Base-by-base conservation (phyloP, 2,888 invertebrate genomes). In the Listrodromus nycthemerus region DNA sequence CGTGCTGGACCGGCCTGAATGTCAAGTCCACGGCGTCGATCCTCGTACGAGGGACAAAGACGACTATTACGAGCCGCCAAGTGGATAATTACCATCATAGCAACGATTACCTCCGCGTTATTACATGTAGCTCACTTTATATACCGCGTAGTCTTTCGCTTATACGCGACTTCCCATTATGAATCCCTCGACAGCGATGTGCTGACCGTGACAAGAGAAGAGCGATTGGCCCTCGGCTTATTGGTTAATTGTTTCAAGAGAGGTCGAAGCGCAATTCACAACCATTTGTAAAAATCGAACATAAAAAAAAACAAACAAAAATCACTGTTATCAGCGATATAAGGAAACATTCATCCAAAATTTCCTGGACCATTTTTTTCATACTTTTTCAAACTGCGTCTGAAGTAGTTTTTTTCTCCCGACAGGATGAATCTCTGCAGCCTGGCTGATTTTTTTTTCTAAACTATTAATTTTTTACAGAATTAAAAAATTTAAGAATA, bases 51-150 rank as follows among this genome's bases (percentile, higher is more conserved):
- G 69, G 76, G 61, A 69, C 50, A 37, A 73, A 63, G 79, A 79
- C 79, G 79, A 66, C 85, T 86, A 90, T 89, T 89, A 88, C 86
- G 83, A 84, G 85, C 86, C 86, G 88, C 85, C 90, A 91, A 91
- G 87, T 90, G 89, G 86, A 88, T 90, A 91, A 91, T 91, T 91
- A 90, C 85, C 85, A 41, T 70, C 50, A 61, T 27, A 19, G 83
- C 85, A 83, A 89, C 84, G 89, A 90, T 90, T 91, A 91, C 87
- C 87, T 83, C 74, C 84, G 69, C 80, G n/a, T 48, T 55, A 73
- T 80, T 81, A 69, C 71, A 70, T 79, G 71, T 50, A 19, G 37
- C 65, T 21, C 66, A 33, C 55, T 45, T 37, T 6, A 33, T 61
- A 30, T 24, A 69, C 61, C 5, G 27, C 30, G 16, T 27, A 27